Evolutionary conservation across 2,888 invertebrate genomes (phyloP).

Genomic region (Brachypalpus laphriformis): DNA sequence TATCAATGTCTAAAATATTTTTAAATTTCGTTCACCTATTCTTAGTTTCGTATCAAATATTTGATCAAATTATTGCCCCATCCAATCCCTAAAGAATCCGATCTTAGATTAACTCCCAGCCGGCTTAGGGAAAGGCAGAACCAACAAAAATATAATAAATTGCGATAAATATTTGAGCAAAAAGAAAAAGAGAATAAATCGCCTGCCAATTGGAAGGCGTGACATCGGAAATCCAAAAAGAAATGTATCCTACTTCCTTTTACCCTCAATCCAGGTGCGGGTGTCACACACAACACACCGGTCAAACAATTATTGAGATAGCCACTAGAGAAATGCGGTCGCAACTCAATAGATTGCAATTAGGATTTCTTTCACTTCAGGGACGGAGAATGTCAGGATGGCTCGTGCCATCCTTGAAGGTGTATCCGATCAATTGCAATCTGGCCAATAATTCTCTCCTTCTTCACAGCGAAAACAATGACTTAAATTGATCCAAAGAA

Average conservation of each 20-base stretch:
- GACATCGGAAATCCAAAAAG: conserved; percentile 60
- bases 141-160: conserved; percentile 60
- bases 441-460: conserved; percentile 66
- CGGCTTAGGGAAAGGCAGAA: conserved; percentile 13
- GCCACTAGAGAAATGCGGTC: conserved; percentile 70
- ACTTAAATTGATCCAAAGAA: conserved; percentile 28
- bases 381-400: conserved; percentile 15
- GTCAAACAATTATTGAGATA: conserved; percentile 57
- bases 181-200: conserved; percentile 25
- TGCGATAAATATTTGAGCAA: conserved; percentile 63
- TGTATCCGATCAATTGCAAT: conserved; percentile 63
- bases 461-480: conserved; percentile 19
- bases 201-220: conserved; percentile 55
- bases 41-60: conserved; percentile 26
- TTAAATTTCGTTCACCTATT: not conserved
- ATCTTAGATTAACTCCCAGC: conserved; percentile 37
- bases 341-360: conserved; percentile 68
- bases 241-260: conserved; percentile 64
- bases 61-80: conserved; percentile 23
- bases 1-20: too few species aligned
- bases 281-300: conserved; percentile 53
- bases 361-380: conserved; percentile 66
- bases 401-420: conserved; percentile 54
- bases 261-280: conserved; percentile 58
- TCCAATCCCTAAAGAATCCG: not conserved